phyloP scores from a whole-genome alignment of 2,797 vertebrate genomes.

The Natrix natrix region DNA sequence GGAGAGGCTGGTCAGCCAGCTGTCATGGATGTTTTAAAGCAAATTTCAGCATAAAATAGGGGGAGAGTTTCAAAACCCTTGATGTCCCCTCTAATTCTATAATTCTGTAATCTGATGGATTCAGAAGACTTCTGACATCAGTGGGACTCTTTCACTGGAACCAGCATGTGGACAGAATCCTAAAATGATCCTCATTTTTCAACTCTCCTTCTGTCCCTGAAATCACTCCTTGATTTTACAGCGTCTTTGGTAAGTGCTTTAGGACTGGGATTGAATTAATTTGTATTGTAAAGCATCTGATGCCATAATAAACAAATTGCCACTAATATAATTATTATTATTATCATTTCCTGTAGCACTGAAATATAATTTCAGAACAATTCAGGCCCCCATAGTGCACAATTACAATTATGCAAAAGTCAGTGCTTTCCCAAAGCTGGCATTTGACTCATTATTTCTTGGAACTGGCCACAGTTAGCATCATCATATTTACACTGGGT shows the following conservation, averaged over 20 bases:
- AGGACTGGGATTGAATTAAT: neutral
- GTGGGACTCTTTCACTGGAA: neutral
- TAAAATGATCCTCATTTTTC: neutral
- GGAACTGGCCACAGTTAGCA: conserved; percentile 28
- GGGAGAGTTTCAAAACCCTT: neutral
- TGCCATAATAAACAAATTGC: conserved; percentile 42
- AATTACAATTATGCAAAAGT: conserved; percentile 33
- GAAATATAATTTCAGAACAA: conserved; percentile 36
- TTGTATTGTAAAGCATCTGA: conserved; percentile 35
- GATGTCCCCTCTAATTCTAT: neutral
- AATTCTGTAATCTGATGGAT: neutral
- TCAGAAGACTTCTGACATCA: neutral
- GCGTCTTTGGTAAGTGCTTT: conserved; percentile 38
- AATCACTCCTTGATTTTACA: conserved; percentile 10
- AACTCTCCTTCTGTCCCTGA: neutral
- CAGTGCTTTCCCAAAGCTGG: conserved; percentile 38
- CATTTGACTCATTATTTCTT: conserved; percentile 40
- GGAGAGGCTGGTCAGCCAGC: neutral
- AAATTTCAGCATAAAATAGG: neutral
- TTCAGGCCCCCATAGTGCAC: conserved; percentile 23
- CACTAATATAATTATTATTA: conserved; percentile 23
- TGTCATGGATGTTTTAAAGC: neutral
- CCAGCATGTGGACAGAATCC: neutral
- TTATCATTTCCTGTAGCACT: conserved; percentile 20
- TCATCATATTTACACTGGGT: conserved; percentile 35